Evolutionary conservation across 2,888 invertebrate species (phyloP).

Genomic region (Sepiola atlantica): DNA sequence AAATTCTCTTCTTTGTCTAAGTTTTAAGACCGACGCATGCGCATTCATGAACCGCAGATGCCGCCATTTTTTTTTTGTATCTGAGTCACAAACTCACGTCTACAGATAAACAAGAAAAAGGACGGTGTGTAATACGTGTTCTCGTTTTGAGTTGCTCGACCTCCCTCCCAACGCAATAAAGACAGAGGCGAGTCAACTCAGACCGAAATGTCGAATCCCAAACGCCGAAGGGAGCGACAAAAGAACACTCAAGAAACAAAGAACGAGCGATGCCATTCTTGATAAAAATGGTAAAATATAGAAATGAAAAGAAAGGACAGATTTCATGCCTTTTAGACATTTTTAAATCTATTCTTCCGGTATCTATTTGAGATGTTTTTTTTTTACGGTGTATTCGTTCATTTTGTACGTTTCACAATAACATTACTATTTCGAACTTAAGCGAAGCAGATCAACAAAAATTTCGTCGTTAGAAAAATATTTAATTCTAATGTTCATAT

Average conservation of each 20-base stretch:
- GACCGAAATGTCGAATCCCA: neutral
- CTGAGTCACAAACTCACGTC: neutral
- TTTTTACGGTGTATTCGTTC: no score
- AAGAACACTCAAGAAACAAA: neutral
- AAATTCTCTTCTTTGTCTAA: neutral
- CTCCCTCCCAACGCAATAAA: neutral
- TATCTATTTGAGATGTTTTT: neutral
- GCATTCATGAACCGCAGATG: neutral
- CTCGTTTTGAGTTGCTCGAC: no score
- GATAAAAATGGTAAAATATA: neutral
- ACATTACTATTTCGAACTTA: no score
- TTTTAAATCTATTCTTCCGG: neutral
- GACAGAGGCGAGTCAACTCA: neutral
- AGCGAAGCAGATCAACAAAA: no score
- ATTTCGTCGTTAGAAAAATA: no score
- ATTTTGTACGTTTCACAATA: no score
- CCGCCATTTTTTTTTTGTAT: neutral
- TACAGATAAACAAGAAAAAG: neutral
- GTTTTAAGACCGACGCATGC: neutral
- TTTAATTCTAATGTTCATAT: no score
- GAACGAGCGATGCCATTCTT: neutral
- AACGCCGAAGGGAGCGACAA: neutral
- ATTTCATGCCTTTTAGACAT: neutral
- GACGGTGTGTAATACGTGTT: no score
- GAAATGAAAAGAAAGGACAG: neutral